Evolutionary conservation across 2,113 vertebrate genomes (phyloP).

Genomic region (Rhinolophus sinicus): DNA sequence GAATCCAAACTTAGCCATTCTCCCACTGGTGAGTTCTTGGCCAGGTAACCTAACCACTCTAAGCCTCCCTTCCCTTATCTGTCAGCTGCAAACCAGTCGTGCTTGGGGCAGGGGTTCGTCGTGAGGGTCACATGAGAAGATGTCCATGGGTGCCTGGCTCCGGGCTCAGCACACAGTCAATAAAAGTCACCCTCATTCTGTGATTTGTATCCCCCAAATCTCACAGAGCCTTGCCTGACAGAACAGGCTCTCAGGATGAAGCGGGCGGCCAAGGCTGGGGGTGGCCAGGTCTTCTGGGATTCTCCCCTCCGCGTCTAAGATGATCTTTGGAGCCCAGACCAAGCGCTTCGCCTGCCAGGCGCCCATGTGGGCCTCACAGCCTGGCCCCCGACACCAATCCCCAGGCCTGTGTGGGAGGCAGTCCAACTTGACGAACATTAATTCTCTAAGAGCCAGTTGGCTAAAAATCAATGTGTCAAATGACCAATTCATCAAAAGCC

Average conservation of each 20-base stretch:
- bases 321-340: slow-evolving; percentile 42
- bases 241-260: neutral
- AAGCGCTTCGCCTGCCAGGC: slow-evolving; percentile 66
- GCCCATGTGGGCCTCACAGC: slow-evolving; percentile 53
- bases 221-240: neutral
- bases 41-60: neutral
- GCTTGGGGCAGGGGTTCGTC: too few species aligned
- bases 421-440: slow-evolving; percentile 54
- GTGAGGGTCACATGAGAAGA: neutral
- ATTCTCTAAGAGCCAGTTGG: slow-evolving; percentile 72
- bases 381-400: slow-evolving; percentile 57
- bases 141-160: neutral
- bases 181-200: neutral
- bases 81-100: neutral
- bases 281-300: slow-evolving; percentile 54
- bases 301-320: slow-evolving; percentile 48
- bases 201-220: neutral
- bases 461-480: slow-evolving; percentile 75
- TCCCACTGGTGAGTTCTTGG: neutral
- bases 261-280: slow-evolving; percentile 10
- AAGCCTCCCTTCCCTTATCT: neutral
- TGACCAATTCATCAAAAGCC: slow-evolving; percentile 81
- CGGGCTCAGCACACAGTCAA: neutral
- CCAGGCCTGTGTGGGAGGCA: slow-evolving; percentile 29
- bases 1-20: neutral